phyloP scores from a whole-genome alignment of 2,113 vertebrate genomes.

The Cichladusa arquata region DNA sequence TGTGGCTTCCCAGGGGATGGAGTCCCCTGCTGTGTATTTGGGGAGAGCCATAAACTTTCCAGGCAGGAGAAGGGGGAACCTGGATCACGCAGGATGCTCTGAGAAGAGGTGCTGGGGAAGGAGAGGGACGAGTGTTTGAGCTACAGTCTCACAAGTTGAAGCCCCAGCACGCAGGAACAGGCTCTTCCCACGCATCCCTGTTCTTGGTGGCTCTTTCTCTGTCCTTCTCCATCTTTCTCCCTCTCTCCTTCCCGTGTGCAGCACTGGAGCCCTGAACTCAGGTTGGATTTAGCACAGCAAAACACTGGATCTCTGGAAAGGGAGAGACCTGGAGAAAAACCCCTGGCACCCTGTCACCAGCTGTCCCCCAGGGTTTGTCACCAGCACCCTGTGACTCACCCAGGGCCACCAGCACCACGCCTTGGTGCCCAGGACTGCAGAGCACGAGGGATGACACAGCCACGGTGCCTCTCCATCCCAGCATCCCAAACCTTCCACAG shows the following conservation, averaged over 20 bases:
- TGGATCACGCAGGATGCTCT: slow-evolving; percentile 51
- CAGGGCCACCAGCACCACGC: background rate
- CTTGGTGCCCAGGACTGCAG: fast-evolving
- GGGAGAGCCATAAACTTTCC: background rate
- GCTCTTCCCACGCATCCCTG: background rate
- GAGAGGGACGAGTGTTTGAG: slow-evolving; percentile 45
- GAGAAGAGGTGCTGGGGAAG: slow-evolving; percentile 57
- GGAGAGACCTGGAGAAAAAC: background rate
- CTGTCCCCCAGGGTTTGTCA: background rate
- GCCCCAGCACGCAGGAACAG: background rate
- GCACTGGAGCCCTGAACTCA: fast-evolving
- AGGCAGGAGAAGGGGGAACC: background rate
- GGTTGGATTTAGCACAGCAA: background rate
- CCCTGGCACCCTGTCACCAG: fast-evolving
- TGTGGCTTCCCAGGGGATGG: background rate
- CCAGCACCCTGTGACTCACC: background rate
- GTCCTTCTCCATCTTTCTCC: background rate
- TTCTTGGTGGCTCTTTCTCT: background rate
- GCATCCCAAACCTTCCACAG: background rate
- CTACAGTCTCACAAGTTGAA: slow-evolving; percentile 46
- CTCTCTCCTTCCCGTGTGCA: fast-evolving
- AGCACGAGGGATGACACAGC: fast-evolving
- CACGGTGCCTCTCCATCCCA: fast-evolving
- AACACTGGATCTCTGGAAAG: background rate
- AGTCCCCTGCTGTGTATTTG: background rate